Conservation (phyloP, 2,113 vertebrate species). For the Plectropomus leopardus region DNA sequence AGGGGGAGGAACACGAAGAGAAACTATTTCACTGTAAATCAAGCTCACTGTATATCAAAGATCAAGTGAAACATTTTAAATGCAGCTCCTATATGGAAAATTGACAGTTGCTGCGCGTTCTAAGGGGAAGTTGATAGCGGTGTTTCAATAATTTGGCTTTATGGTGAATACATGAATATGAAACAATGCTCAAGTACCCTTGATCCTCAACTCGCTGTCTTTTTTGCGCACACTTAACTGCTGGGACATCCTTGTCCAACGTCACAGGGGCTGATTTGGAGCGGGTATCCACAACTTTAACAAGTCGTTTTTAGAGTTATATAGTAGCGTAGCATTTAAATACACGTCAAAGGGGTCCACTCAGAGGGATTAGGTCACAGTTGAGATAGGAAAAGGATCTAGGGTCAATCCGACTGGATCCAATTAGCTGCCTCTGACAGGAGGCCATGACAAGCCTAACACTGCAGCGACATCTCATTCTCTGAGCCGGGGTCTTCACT, state of each 20-base stretch:
- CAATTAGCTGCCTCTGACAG: slow-evolving; percentile 77
- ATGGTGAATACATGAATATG: slow-evolving; percentile 36
- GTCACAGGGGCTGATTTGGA: slow-evolving; percentile 44
- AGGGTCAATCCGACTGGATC: slow-evolving; percentile 76
- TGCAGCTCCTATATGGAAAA: slow-evolving; percentile 21
- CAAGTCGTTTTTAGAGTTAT: slow-evolving; percentile 52
- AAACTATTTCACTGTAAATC: slow-evolving; percentile 23
- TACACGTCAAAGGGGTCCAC: slow-evolving; percentile 51
- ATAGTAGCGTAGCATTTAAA: slow-evolving; percentile 61
- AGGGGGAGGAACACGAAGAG: slow-evolving; percentile 20
- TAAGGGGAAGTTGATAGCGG: neutral
- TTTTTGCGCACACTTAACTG: slow-evolving; percentile 8
- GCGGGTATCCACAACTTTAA: slow-evolving; percentile 20
- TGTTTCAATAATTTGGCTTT: slow-evolving; percentile 40
- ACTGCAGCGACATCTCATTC: slow-evolving; percentile 56
- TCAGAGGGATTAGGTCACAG: slow-evolving; percentile 70
- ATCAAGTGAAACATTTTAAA: neutral
- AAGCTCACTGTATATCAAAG: slow-evolving; percentile 24
- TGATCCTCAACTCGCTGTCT: slow-evolving; percentile 7
- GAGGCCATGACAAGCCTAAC: slow-evolving; percentile 55
- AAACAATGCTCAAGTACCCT: slow-evolving; percentile 17
- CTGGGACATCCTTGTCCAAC: slow-evolving; percentile 6
- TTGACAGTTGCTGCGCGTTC: slow-evolving; percentile 1
- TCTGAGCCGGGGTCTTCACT: slow-evolving; percentile 38
- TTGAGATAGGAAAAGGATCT: slow-evolving; percentile 54